Conservation (phyloP, 2,888 invertebrate genomes). For the Eurytoma adleriae region DNA sequence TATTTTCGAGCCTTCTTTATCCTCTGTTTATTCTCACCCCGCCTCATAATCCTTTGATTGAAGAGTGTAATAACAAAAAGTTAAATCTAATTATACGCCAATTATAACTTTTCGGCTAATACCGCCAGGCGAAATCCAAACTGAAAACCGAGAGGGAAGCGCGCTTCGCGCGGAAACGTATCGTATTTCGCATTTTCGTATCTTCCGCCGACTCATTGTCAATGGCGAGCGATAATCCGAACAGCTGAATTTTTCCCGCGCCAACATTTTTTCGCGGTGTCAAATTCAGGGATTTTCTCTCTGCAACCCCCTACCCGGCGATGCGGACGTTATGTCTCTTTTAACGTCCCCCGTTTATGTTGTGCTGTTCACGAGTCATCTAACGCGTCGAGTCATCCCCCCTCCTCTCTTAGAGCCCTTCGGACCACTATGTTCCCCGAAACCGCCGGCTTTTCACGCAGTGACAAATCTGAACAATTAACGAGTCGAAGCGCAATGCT, state of each 20-base stretch:
- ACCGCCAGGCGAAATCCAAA: not conserved
- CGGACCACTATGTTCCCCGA: constrained; percentile 30
- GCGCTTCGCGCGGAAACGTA: no score
- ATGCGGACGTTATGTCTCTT: not conserved
- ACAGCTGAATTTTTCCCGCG: constrained; percentile 9
- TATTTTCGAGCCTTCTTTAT: constrained; percentile 37
- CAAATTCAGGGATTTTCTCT: constrained; percentile 22
- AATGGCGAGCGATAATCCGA: not conserved
- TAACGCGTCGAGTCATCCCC: constrained; percentile 33
- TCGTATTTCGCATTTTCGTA: no score
- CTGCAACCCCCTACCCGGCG: not conserved
- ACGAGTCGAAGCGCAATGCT: constrained; percentile 63
- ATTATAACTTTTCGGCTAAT: constrained; percentile 11
- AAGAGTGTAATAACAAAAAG: constrained; percentile 33
- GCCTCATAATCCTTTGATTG: constrained; percentile 18
- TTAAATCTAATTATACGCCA: constrained; percentile 12
- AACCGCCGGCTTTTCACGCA: constrained; percentile 62
- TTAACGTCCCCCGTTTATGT: not conserved
- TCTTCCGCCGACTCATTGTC: not conserved
- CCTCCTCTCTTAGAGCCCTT: not conserved
- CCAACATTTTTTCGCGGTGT: not conserved
- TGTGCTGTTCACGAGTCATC: constrained; percentile 34
- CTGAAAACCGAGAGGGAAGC: not conserved
- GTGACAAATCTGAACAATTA: constrained; percentile 71
- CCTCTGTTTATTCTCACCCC: constrained; percentile 13